phyloP scores from a whole-genome alignment of 2,797 vertebrate species.

The Distichodus sexfasciatus region DNA sequence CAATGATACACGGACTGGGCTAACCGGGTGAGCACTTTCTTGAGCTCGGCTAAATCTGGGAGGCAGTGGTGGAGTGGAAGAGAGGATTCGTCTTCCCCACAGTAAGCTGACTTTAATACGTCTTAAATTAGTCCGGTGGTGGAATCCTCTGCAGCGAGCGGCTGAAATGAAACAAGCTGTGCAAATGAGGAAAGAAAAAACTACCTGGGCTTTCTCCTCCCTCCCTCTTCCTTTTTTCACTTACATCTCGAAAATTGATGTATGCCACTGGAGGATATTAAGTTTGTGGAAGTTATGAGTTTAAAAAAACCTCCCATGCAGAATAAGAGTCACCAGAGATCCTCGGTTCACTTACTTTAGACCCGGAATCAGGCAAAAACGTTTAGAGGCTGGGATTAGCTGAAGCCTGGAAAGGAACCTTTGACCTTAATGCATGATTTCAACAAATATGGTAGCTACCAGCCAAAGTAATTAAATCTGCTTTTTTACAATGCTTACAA shows the following conservation, averaged over 20 bases:
- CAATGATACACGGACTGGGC: too few species aligned
- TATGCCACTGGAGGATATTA: background rate
- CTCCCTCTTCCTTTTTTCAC: background rate
- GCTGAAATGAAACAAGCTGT: constrained; percentile 3
- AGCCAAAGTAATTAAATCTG: too few species aligned
- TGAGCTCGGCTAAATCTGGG: constrained; percentile 24
- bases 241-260: constrained; percentile 5
- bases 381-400: too few species aligned
- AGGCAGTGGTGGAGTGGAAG: background rate
- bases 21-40: constrained; percentile 40
- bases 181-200: constrained; percentile 25
- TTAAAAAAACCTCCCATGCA: background rate
- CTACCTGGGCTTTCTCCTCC: constrained; percentile 1
- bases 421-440: too few species aligned
- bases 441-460: too few species aligned
- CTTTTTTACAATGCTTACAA: too few species aligned
- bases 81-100: constrained; percentile 48
- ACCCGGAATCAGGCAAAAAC: too few species aligned
- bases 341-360: too few species aligned
- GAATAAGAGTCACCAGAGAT: too few species aligned
- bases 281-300: background rate
- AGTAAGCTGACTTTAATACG: constrained; percentile 53
- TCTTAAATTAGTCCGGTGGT: constrained; percentile 51
- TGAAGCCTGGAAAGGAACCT: too few species aligned
- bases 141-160: constrained; percentile 37